Evolutionary conservation across 2,113 vertebrate species (phyloP), one percentile per base, ranked within the genome.

Genomic region (Vulpes vulpes): DNA sequence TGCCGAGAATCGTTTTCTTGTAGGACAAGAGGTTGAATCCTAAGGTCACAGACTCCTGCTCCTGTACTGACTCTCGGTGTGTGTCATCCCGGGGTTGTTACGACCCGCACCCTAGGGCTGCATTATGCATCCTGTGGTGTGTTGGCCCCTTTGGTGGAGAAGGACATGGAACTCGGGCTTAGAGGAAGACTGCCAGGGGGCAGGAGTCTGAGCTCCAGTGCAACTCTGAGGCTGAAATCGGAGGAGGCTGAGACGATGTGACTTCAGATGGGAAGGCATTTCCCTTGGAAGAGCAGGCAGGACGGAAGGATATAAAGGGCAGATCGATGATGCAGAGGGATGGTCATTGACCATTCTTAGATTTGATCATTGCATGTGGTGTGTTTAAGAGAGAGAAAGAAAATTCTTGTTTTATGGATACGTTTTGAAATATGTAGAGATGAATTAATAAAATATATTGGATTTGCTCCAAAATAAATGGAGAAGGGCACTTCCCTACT

Each of bases 391-490:
- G 27, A 69, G 22, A 51, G 23, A 65, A 23, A 49, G 51, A 76
- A 23, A 91, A 62, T 27, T 65, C 16, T 82, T 92, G 25, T 65
- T 93, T 86, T 30, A 79, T 35, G 93, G 49, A 82, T 79, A 84
- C n/a, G 65, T 38, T 57, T 43, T 38, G 51, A 12, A 62, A 57
- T 89, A 88, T 81, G 88, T 95, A 84, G 49, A 71, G 30, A 89
- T 83, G 16, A 95, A 60, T 55, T 88, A n/a, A n/a, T 64, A 92
- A 23, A 51, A 67, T 85, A 49, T 69, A 80, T 90, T 49, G 55
- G 51, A 89, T 88, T 88, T 91, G 15, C 30, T 69, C 91, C 71
- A 91, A 91, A 95, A 89, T 92, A 94, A 85, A 71, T 32, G 5
- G 35, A 95, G 35, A 82, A 1, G 30, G 1, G 4, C 11, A 79